Base-by-base conservation (phyloP, 2,888 invertebrate genomes). In the Epinotia ramella region DNA sequence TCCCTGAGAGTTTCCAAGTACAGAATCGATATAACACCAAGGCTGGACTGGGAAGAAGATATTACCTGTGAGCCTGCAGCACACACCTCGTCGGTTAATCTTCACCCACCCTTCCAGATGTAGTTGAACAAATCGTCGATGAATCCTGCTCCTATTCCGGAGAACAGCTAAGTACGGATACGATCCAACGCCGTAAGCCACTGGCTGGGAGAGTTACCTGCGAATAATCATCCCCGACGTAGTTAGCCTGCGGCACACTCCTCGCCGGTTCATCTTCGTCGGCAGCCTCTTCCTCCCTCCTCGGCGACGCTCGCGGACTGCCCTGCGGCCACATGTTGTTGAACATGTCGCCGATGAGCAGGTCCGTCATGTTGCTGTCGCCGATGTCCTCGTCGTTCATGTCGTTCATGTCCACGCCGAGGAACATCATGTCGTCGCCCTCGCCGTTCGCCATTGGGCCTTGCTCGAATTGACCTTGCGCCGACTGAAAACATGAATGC, bases 341-440 rank as follows among this genome's bases (percentile, higher is more conserved):
- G 91, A 98, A 97, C 87, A 98, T 96, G 88, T 97, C 98, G 78
- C 96, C 96, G 83, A 89, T 89, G 72, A 93, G 85, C 82, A 94
- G 85, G 83, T 97, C 97, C 82, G 96, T 95, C 96, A 93, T 93
- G 84, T 96, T 96, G 84, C 96, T 97, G 87, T 96, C 96, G 82
- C 97, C 97, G 78, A 93, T 93, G 78, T 93, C 94, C 83, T 93
- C 94, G 83, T 92, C 92, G 46, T 85, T 91, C 90, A 93, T 92
- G 83, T 92, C 92, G 46, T 85, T 91, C 89, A 93, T 92, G 84
- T 91, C 91, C 81, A 92, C 90, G 84, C 89, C 88, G 70, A 92
- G 86, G 84, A 93, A 91, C 73, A 84, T 81, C 86, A 92, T 91
- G 86, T 94, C 93, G 86, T 89, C 89, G 83, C 91, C 92, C 80